These are phyloP conservation scores for Drosophila anomalata DNA, from an alignment of 2,888 invertebrate species.

Conservation along the genomic window DNA sequence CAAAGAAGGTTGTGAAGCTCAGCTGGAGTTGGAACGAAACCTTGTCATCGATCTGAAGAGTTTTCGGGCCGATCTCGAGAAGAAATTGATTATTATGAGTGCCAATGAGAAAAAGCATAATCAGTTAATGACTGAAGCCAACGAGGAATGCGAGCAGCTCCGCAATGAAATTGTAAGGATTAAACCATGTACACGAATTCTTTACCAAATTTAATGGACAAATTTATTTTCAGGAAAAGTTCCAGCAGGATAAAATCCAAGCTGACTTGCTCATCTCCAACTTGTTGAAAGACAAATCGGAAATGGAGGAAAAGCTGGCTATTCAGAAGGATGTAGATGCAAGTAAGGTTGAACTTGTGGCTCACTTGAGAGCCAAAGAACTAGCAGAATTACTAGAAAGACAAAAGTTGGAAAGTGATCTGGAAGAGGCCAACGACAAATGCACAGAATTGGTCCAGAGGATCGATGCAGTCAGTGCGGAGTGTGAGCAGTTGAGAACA, in stretches of 20 bases:
- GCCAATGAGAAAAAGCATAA: not conserved
- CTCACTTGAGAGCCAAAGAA: conserved; percentile 8
- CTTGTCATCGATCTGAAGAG: not conserved
- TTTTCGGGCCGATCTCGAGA: conserved; percentile 14
- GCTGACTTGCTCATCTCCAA: conserved; percentile 50
- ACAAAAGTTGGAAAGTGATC: not conserved
- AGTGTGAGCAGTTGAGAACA: not conserved
- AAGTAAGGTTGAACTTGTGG: conserved; percentile 9
- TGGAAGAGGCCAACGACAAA: not conserved
- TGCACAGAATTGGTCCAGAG: not conserved
- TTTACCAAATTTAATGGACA: not conserved
- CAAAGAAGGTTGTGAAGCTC: not conserved
- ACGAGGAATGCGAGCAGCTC: not conserved
- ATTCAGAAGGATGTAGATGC: conserved; percentile 23
- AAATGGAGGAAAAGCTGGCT: conserved; percentile 54
- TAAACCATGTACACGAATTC: not conserved
- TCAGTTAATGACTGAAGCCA: not conserved
- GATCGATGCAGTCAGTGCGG: not conserved
- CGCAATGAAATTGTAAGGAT: not conserved
- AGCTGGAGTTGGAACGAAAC: not conserved
- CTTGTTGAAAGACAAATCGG: conserved; percentile 58
- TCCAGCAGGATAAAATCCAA: conserved; percentile 38
- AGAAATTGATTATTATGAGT: not conserved
- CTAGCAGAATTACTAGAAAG: not conserved
- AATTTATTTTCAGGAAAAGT: conserved; percentile 47